Evolutionary conservation across 2,888 invertebrate species (phyloP).

Genomic region (Drosophila ustulata): DNA sequence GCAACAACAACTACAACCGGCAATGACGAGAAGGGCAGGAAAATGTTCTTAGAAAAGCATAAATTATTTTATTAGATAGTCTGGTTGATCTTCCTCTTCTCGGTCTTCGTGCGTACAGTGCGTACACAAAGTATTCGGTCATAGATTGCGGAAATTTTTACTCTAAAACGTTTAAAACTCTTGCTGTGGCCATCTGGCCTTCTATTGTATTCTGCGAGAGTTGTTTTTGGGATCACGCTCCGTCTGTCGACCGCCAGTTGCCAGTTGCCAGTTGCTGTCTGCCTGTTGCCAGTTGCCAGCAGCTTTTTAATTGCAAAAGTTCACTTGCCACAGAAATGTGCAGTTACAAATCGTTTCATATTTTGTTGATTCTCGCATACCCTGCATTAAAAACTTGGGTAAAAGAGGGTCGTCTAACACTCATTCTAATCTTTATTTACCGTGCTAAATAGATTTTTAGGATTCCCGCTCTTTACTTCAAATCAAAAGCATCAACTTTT

Average conservation of each 20-base stretch:
- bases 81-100: conserved; percentile 1
- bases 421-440: not conserved
- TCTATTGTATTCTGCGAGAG: not conserved
- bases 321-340: conserved; percentile 54
- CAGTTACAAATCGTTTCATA: conserved; percentile 48
- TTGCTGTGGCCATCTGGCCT: conserved; percentile 52
- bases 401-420: not conserved
- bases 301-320: conserved; percentile 67
- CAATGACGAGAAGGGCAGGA: conserved; percentile 45
- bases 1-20: conserved; percentile 16
- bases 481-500: not conserved
- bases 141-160: conserved; percentile 53
- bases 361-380: conserved; percentile 21
- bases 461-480: not conserved
- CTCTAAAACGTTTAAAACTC: conserved; percentile 30
- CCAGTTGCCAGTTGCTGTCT: conserved; percentile 28
- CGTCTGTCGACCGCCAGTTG: conserved; percentile 37
- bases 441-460: too few relatives aligned
- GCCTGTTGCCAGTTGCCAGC: conserved; percentile 39
- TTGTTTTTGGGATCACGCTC: conserved; percentile 37
- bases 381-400: not conserved
- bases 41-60: conserved; percentile 57
- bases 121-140: conserved; percentile 27
- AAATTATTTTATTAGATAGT: conserved; percentile 60
- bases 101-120: not conserved